Evolutionary conservation across 1,140 invertebrate species (phyloP).

Genomic region (Eufriesea mexicana): DNA sequence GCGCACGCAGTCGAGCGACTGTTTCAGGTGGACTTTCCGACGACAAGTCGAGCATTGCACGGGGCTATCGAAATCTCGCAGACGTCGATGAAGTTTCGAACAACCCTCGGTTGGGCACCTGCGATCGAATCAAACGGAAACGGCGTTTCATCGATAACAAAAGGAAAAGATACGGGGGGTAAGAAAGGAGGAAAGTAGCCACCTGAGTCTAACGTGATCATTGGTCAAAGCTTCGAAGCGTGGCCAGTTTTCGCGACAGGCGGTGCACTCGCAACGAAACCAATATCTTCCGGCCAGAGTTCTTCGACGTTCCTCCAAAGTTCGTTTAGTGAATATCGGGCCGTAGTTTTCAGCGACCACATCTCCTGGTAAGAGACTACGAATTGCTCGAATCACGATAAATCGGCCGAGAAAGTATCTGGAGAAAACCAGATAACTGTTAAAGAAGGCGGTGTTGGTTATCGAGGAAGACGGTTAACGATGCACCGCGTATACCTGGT

Average conservation of each 20-base stretch:
- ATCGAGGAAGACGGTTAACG: constrained; percentile 32
- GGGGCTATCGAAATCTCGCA: constrained; percentile 48
- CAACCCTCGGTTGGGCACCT: constrained; percentile 85
- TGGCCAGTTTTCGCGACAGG: constrained; percentile 91
- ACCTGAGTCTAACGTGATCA: constrained; percentile 69
- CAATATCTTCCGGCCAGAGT: constrained; percentile 89
- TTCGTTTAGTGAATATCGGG: constrained; percentile 88
- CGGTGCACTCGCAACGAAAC: constrained; percentile 89
- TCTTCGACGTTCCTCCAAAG: constrained; percentile 84
- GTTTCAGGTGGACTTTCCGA: constrained; percentile 82
- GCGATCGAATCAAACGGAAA: too few species aligned
- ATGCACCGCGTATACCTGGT: constrained; percentile 84
- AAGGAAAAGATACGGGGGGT: too few species aligned
- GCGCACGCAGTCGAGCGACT: constrained; percentile 79
- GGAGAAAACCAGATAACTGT: too few species aligned
- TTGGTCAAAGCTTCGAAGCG: constrained; percentile 85
- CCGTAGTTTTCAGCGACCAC: constrained; percentile 93
- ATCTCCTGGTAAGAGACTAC: constrained; percentile 85
- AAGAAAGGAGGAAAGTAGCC: not conserved
- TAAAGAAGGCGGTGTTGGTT: too few species aligned
- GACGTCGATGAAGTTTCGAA: constrained; percentile 80
- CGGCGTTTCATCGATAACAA: too few species aligned
- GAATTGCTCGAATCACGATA: constrained; percentile 87
- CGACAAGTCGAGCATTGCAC: constrained; percentile 83
- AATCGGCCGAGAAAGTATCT: constrained; percentile 90